These are phyloP conservation scores for Hassar affinis DNA, from an alignment of 2,113 vertebrate genomes.

Conservation along the genomic window DNA sequence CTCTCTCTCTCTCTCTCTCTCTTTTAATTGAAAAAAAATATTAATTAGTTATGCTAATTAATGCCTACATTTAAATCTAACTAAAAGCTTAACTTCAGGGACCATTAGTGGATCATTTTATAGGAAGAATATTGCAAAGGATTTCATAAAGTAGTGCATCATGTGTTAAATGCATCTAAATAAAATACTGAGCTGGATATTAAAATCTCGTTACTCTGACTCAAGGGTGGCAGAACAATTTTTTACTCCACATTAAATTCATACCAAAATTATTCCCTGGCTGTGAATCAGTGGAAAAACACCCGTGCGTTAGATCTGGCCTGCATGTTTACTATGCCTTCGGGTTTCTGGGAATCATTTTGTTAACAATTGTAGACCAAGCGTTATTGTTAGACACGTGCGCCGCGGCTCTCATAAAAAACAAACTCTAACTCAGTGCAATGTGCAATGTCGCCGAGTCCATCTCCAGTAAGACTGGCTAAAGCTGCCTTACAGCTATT, in stretches of 20 bases:
- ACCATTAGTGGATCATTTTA: background rate
- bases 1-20: background rate
- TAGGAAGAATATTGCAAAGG: background rate
- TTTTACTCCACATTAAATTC: slow-evolving; percentile 28
- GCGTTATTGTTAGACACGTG: slow-evolving; percentile 57
- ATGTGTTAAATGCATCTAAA: slow-evolving; percentile 24
- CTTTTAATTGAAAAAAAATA: too few species aligned
- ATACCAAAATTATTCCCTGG: slow-evolving; percentile 26
- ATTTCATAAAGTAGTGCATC: background rate
- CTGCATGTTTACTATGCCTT: slow-evolving; percentile 45
- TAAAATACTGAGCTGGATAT: background rate
- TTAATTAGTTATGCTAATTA: background rate
- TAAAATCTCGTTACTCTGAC: background rate
- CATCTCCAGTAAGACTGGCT: slow-evolving; percentile 13
- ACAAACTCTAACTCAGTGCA: slow-evolving; percentile 17
- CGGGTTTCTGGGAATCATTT: slow-evolving; percentile 36
- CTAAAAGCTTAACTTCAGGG: background rate
- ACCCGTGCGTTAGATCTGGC: slow-evolving; percentile 15
- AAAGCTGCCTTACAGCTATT: slow-evolving; percentile 4
- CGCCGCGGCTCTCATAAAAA: slow-evolving; percentile 56
- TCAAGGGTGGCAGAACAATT: slow-evolving; percentile 16
- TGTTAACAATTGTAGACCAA: slow-evolving; percentile 41
- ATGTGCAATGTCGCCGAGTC: slow-evolving; percentile 50
- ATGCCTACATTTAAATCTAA: background rate
- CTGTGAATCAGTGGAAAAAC: slow-evolving; percentile 52